A percentile compares a stretch with the other conserved stretches of the same genome.
Evolutionary conservation across 2,888 invertebrate genomes (phyloP).

Genomic region (Drosophila mayaguana): DNA sequence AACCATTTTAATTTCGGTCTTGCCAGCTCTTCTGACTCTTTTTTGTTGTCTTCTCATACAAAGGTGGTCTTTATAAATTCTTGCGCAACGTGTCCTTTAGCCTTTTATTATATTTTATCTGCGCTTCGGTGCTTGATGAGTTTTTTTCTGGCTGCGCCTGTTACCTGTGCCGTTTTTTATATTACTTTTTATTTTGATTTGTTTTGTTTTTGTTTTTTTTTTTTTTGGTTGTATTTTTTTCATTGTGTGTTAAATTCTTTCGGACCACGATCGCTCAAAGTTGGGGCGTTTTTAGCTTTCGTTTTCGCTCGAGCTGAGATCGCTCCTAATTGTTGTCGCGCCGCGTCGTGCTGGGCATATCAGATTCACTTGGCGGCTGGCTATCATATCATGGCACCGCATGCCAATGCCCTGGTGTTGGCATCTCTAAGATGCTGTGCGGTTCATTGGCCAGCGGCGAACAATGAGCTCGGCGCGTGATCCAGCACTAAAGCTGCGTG

Average conservation of each 20-base stretch:
- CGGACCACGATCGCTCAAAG: slow-evolving; percentile 48
- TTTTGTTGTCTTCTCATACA: slow-evolving; percentile 30
- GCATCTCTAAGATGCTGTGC: slow-evolving; percentile 47
- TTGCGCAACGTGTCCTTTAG: slow-evolving; percentile 78
- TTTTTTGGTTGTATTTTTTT: slow-evolving; percentile 3
- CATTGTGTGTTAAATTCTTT: slow-evolving; percentile 47
- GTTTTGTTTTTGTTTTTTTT: slow-evolving; percentile 2
- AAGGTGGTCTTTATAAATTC: slow-evolving; percentile 79
- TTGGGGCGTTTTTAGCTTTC: slow-evolving; percentile 60
- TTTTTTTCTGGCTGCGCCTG: slow-evolving; percentile 30
- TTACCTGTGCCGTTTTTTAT: slow-evolving; percentile 31
- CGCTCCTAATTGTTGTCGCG: slow-evolving; percentile 75
- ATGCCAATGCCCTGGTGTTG: slow-evolving; percentile 39
- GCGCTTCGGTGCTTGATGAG: slow-evolving; percentile 42
- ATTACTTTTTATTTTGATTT: not conserved
- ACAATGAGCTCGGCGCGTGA: slow-evolving; percentile 57
- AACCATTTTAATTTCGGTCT: slow-evolving; percentile 69
- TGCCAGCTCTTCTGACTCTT: slow-evolving; percentile 13
- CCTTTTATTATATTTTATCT: slow-evolving; percentile 76
- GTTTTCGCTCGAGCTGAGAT: slow-evolving; percentile 72
- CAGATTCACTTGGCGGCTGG: slow-evolving; percentile 53
- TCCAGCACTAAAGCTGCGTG: slow-evolving; percentile 59
- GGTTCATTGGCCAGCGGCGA: slow-evolving; percentile 31
- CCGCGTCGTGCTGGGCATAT: slow-evolving; percentile 67
- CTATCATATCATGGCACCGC: slow-evolving; percentile 50